Base-by-base conservation (phyloP, 2,888 invertebrate species). In the Heliconius erato region DNA sequence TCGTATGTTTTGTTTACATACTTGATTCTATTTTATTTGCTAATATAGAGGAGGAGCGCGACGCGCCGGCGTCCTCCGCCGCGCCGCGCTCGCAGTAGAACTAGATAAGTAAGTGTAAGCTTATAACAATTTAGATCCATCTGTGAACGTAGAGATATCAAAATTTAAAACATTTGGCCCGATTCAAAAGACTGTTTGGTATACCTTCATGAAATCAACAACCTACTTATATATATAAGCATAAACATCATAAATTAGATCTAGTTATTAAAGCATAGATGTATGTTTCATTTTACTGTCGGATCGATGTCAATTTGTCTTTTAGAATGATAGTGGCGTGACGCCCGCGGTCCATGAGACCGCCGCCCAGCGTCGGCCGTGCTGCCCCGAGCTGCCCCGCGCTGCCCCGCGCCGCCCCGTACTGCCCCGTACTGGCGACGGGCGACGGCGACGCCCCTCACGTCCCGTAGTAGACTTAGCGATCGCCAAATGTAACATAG, bases 161-260 rank as follows among this genome's bases (percentile, higher is more conserved):
- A 95, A 95, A 95, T 95, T 91, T 91, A 93, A 96, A 96, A 95
- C 96, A 96, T 97, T 97, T 96, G 97, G 97, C 97, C 97, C 96
- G 96, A 96, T 96, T 96, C 96, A 94, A 96, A 97, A 97, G 97
- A 97, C 97, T 97, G 97, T 97, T 96, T 96, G 96, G 96, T 97
- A 96, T 96, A 97, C 97, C 96, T 96, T 93, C 94, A 93, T 91
- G 92, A 92, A 93, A 91, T 93, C 91, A 91, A 89, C 91, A 91
- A 90, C 90, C 90, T 91, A 85, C 85, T 49, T 54, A 90, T 90
- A 90, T 88, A 90, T 92, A 87, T 87, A 90, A 90, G 88, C 93
- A 94, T 91, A 91, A 91, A 89, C 89, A 89, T 89, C 90, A 89
- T 90, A 82, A 85, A 90, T 90, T 92, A 94, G 91, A 90, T 88